phyloP scores from a whole-genome alignment of 2,797 vertebrate species.

The Zenarchopterus dispar region DNA sequence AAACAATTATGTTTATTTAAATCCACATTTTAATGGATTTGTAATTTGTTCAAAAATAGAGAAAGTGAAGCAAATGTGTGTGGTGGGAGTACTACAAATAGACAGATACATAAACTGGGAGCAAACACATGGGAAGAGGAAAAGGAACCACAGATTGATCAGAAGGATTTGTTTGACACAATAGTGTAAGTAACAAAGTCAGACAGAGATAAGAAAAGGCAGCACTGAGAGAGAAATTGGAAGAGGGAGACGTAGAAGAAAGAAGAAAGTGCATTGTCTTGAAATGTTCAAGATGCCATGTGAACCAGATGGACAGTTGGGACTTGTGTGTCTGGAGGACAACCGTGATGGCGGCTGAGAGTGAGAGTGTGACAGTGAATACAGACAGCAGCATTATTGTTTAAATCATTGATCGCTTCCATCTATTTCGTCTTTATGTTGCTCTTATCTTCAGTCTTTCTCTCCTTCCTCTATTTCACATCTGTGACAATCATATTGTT shows the following conservation, averaged over 20 bases:
- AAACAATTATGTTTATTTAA: no score
- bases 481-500: conserved; percentile 31
- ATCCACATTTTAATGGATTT: no score
- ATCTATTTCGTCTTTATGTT: conserved; percentile 40
- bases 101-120: conserved; percentile 5
- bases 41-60: no score
- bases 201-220: conserved; percentile 31
- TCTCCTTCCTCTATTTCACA: conserved; percentile 29
- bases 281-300: conserved; percentile 73
- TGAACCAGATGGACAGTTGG: conserved; percentile 53
- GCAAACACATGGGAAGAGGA: conserved; percentile 9
- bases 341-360: conserved; percentile 66
- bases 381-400: conserved; percentile 85
- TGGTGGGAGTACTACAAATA: not conserved
- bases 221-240: conserved; percentile 31
- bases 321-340: conserved; percentile 64
- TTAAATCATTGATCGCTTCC: conserved; percentile 85
- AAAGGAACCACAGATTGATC: conserved; percentile 63
- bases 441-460: conserved; percentile 31
- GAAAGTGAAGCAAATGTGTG: no score
- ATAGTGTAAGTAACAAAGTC: conserved; percentile 58
- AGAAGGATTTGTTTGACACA: conserved; percentile 66
- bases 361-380: conserved; percentile 85
- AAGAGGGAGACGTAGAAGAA: conserved; percentile 28
- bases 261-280: conserved; percentile 33